phyloP scores from a whole-genome alignment of 2,888 invertebrate species.

The Drosophila histrio region DNA sequence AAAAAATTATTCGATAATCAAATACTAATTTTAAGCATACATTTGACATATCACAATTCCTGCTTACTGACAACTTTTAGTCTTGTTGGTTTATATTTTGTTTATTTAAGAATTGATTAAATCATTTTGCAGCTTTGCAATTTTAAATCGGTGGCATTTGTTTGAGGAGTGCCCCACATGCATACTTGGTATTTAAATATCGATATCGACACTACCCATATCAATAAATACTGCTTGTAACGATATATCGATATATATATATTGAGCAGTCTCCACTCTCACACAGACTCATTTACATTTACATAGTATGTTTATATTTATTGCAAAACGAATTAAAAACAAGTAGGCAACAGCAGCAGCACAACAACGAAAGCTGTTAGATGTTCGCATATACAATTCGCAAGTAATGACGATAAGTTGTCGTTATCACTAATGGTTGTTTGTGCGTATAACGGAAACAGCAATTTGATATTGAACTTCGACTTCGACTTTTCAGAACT shows the following conservation, averaged over 20 bases:
- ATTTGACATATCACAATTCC: too few species aligned
- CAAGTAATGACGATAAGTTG: constrained; percentile 21
- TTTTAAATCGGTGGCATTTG: too few species aligned
- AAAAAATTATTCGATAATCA: neutral
- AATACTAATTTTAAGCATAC: too few species aligned
- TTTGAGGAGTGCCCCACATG: neutral
- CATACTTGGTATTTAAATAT: neutral
- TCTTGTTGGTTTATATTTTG: neutral
- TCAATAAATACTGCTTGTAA: neutral
- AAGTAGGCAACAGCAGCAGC: constrained; percentile 17
- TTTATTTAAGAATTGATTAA: neutral
- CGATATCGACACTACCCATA: neutral
- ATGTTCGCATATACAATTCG: constrained; percentile 7
- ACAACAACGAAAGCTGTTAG: constrained; percentile 1
- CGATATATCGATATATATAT: constrained; percentile 45
- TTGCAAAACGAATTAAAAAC: constrained; percentile 51
- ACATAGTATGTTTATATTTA: constrained; percentile 52
- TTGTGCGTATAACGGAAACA: constrained; percentile 1
- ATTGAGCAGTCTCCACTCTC: neutral
- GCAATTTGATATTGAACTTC: constrained; percentile 42
- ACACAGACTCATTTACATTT: constrained; percentile 22
- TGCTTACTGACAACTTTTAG: too few species aligned
- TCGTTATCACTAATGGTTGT: constrained; percentile 33
- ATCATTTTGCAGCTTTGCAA: too few species aligned
- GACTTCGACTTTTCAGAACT: constrained; percentile 49